Evolutionary conservation across 2,797 vertebrate species (phyloP).

Genomic region (Sebastes iracundus): DNA sequence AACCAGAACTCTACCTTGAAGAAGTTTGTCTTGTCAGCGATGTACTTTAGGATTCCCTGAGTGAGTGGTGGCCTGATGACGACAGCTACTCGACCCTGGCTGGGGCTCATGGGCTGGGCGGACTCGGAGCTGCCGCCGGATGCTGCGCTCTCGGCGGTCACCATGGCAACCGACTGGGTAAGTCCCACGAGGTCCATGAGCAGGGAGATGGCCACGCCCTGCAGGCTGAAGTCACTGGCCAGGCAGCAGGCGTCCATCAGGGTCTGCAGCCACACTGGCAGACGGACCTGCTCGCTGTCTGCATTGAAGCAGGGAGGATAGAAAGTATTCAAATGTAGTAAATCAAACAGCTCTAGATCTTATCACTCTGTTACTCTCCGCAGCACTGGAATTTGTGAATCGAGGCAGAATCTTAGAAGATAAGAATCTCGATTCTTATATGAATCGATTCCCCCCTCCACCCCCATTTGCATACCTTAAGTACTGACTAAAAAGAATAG

Average conservation of each 20-base stretch:
- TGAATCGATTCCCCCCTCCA: too few relatives aligned
- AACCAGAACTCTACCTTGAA: constrained; percentile 89
- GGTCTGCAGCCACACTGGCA: constrained; percentile 92
- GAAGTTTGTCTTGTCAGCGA: constrained; percentile 95
- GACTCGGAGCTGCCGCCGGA: constrained; percentile 81
- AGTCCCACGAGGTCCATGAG: constrained; percentile 97
- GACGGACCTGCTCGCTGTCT: constrained; percentile 89
- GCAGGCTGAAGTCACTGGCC: constrained; percentile 89
- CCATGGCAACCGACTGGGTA: constrained; percentile 93
- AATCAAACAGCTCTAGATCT: background rate
- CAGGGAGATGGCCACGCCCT: constrained; percentile 91
- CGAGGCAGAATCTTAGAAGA: too few relatives aligned
- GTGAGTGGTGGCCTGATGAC: constrained; percentile 97
- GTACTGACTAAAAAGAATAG: background rate
- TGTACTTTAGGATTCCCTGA: constrained; percentile 93
- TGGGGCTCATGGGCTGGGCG: constrained; percentile 91
- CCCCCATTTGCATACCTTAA: background rate
- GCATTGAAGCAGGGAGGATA: constrained; percentile 30
- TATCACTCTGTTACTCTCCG: background rate
- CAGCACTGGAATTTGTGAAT: too few relatives aligned
- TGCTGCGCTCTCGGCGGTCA: constrained; percentile 88
- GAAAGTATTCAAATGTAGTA: background rate
- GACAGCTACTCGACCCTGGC: constrained; percentile 96
- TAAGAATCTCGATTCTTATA: too few relatives aligned
- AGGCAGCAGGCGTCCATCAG: constrained; percentile 94